Percentiles rank a stretch among this genome's conserved stretches.
phyloP scores from a whole-genome alignment of 2,888 invertebrate genomes.

The Electrophaes corylata region DNA sequence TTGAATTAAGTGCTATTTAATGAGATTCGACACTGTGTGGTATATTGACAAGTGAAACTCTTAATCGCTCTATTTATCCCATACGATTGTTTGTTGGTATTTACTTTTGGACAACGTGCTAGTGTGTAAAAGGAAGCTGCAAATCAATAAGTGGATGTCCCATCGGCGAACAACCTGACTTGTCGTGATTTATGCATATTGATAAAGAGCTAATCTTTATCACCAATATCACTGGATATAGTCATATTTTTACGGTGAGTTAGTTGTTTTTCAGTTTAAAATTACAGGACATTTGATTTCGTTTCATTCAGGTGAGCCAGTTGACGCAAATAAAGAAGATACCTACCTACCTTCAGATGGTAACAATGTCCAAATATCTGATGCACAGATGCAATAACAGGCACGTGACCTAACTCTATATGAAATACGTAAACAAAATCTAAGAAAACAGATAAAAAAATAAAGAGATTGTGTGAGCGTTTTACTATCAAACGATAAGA shows the following conservation, averaged over 20 bases:
- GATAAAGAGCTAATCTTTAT: no score
- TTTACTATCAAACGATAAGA: conserved; percentile 3
- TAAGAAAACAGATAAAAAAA: background rate
- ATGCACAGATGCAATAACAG: conserved; percentile 12
- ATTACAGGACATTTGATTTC: conserved; percentile 14
- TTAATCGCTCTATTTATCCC: conserved; percentile 67
- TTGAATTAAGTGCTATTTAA: conserved; percentile 32
- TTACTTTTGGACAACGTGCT: conserved; percentile 68
- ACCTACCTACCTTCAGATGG: conserved; percentile 23
- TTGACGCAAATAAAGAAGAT: conserved; percentile 21
- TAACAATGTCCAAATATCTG: conserved; percentile 19
- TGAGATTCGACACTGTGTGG: conserved; percentile 59
- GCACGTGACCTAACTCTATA: conserved; percentile 6
- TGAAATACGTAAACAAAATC: background rate
- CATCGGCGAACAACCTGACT: conserved; percentile 61
- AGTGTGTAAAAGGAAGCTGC: conserved; percentile 71
- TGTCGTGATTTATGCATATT: conserved; percentile 75
- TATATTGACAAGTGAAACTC: conserved; percentile 80
- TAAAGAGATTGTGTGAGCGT: background rate
- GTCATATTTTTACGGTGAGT: conserved; percentile 67
- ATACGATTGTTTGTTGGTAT: conserved; percentile 64
- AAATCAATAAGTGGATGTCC: conserved; percentile 77
- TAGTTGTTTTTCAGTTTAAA: conserved; percentile 8
- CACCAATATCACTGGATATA: conserved; percentile 62
- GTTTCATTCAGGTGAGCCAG: conserved; percentile 29